phyloP scores from a whole-genome alignment of 1,140 invertebrate species.

The Calosoma granatense region DNA sequence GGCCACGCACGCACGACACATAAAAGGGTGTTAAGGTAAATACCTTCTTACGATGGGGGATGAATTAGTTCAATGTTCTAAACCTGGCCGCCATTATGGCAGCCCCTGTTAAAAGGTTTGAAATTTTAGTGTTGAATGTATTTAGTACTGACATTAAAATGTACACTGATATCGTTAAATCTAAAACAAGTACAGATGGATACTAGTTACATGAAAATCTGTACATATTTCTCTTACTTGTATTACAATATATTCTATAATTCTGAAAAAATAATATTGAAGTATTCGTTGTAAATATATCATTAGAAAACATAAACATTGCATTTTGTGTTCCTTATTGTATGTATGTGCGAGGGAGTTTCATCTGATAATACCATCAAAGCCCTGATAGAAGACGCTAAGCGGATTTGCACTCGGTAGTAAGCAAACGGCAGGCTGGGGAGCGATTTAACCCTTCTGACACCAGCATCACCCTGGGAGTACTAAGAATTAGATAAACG shows the following conservation, averaged over 20 bases:
- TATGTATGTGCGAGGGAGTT: background rate
- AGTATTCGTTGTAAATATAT: background rate
- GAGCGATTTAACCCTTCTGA: background rate
- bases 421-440: background rate
- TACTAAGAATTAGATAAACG: background rate
- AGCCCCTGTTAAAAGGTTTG: constrained; percentile 12
- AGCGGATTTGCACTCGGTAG: background rate
- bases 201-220: too few species aligned
- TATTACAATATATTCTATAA: too few species aligned
- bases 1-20: constrained; percentile 5
- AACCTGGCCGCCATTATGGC: constrained; percentile 19
- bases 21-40: constrained; percentile 14
- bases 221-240: too few species aligned
- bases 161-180: background rate
- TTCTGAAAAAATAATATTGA: too few species aligned
- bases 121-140: background rate
- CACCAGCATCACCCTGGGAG: background rate
- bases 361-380: background rate
- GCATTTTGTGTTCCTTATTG: too few species aligned
- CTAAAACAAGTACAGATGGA: background rate
- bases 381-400: background rate
- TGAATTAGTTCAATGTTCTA: constrained; percentile 19
- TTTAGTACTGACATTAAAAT: background rate
- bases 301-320: background rate
- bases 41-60: constrained; percentile 17